phyloP scores from a whole-genome alignment of 1,140 invertebrate species.

The Drosophila lowei region DNA sequence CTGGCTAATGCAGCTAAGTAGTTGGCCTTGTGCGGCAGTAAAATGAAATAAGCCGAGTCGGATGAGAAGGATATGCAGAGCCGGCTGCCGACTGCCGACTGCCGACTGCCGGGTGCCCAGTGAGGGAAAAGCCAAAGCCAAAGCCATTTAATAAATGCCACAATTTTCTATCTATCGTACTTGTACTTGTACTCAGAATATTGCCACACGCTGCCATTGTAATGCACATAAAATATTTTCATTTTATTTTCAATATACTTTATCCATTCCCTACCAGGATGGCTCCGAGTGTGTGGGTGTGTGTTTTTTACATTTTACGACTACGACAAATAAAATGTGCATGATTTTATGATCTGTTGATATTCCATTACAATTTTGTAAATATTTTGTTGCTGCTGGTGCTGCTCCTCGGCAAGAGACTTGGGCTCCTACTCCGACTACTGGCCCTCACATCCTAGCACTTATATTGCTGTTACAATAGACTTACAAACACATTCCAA shows the following conservation, averaged over 20 bases:
- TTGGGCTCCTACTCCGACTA: conserved; percentile 36
- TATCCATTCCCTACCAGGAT: conserved; percentile 46
- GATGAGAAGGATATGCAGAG: conserved; percentile 17
- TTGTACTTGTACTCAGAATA: conserved; percentile 58
- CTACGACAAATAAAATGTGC: conserved; percentile 81
- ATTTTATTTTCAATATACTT: conserved; percentile 78
- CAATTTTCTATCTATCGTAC: conserved; percentile 63
- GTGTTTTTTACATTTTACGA: conserved; percentile 67
- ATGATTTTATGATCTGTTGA: conserved; percentile 82
- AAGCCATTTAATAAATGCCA: conserved; percentile 79
- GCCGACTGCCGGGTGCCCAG: too few species aligned
- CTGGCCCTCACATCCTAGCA: conserved; percentile 52
- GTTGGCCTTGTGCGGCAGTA: conserved; percentile 47
- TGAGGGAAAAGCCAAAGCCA: conserved; percentile 30
- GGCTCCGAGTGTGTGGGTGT: conserved; percentile 10
- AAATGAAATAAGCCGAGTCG: conserved; percentile 50
- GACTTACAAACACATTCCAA: conserved; percentile 75
- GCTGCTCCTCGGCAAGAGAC: conserved; percentile 25
- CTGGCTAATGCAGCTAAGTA: conserved; percentile 46
- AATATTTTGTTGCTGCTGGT: conserved; percentile 78
- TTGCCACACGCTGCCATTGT: conserved; percentile 75
- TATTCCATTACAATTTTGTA: conserved; percentile 82
- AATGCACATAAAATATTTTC: conserved; percentile 73
- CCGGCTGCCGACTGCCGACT: conserved; percentile 6
- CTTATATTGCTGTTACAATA: conserved; percentile 65